These are phyloP conservation scores for Mellilla xanthometata DNA, from an alignment of 2,888 invertebrate genomes.

Conservation along the genomic window DNA sequence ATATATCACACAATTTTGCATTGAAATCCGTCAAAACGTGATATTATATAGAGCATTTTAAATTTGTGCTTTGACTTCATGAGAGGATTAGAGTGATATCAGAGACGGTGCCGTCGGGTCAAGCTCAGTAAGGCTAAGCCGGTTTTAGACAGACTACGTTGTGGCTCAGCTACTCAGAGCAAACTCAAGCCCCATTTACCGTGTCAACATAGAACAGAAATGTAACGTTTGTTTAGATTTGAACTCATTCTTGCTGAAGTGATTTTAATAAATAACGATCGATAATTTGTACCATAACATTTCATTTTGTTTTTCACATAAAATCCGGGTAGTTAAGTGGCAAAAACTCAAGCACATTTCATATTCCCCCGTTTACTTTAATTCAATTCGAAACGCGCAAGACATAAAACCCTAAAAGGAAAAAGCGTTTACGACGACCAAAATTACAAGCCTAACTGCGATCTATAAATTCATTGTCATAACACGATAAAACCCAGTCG, in stretches of 20 bases:
- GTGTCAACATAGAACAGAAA: slow-evolving; percentile 20
- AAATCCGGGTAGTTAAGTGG: too few relatives aligned
- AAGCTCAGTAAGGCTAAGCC: slow-evolving; percentile 36
- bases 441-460: slow-evolving; percentile 41
- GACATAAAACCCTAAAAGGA: slow-evolving; percentile 22
- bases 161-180: slow-evolving; percentile 30
- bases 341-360: neutral
- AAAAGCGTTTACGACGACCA: slow-evolving; percentile 34
- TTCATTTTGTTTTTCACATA: too few relatives aligned
- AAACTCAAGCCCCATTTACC: slow-evolving; percentile 31
- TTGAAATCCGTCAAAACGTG: slow-evolving; percentile 15
- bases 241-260: slow-evolving; percentile 6
- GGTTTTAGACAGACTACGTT: slow-evolving; percentile 30
- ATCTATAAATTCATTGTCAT: slow-evolving; percentile 48
- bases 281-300: neutral
- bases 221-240: slow-evolving; percentile 10
- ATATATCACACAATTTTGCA: too few relatives aligned
- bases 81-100: slow-evolving; percentile 38
- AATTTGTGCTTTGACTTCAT: slow-evolving; percentile 35
- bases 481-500: slow-evolving; percentile 48
- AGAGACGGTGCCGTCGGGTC: slow-evolving; percentile 33
- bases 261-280: neutral
- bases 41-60: slow-evolving; percentile 34
- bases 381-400: slow-evolving; percentile 23
- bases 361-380: slow-evolving; percentile 6